Percentiles rank a stretch among this genome's conserved stretches.
phyloP scores from a whole-genome alignment of 92 coral and sea anemone species.

The Porites evermanni region DNA sequence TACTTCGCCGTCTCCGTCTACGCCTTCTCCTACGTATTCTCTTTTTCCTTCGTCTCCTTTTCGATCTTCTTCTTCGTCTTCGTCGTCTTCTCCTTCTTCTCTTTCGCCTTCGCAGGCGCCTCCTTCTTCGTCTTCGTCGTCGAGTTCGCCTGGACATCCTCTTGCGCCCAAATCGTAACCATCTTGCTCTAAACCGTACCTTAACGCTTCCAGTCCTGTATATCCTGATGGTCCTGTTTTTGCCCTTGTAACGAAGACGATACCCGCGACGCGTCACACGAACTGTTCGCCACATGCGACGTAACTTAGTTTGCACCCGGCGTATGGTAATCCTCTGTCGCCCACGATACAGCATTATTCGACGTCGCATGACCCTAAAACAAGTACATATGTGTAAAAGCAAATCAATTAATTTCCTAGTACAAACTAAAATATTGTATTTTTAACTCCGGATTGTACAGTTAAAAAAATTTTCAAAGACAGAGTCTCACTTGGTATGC shows the following conservation, averaged over 20 bases:
- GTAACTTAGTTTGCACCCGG: background rate
- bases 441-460: no score
- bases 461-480: background rate
- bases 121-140: slow-evolving; percentile 18
- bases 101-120: slow-evolving; percentile 19
- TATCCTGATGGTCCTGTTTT: background rate
- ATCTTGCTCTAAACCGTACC: background rate
- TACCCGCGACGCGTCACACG: background rate
- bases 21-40: slow-evolving; percentile 37
- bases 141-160: slow-evolving; percentile 17
- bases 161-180: background rate
- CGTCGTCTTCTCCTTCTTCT: slow-evolving; percentile 7
- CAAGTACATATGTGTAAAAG: no score
- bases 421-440: no score
- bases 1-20: slow-evolving; percentile 8
- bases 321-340: background rate
- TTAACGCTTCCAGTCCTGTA: background rate
- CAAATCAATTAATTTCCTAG: no score
- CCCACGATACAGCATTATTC: background rate
- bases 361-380: slow-evolving; percentile 14
- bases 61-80: slow-evolving; percentile 19
- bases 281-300: background rate
- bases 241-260: background rate
- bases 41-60: slow-evolving; percentile 14
- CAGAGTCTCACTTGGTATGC: background rate